Conservation (phyloP, 2,888 invertebrate species). For the Drosophila recens region DNA sequence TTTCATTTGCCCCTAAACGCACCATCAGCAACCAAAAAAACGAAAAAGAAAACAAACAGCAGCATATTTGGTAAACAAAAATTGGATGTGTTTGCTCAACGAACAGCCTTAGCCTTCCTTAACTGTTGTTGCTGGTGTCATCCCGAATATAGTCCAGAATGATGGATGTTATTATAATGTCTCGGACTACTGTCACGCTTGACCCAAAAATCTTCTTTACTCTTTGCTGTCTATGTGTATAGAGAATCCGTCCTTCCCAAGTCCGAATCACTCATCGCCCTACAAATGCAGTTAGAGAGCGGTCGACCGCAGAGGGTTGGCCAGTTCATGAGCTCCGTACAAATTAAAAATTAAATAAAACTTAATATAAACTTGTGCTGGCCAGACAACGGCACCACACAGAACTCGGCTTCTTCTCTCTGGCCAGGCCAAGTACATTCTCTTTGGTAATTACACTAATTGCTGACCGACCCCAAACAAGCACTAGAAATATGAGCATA, state of each 20-base stretch:
- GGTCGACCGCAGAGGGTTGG: conserved; percentile 24
- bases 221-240: not conserved
- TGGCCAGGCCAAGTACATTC: conserved; percentile 41
- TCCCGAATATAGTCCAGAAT: conserved; percentile 54
- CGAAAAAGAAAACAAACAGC: conserved; percentile 19
- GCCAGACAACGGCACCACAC: conserved; percentile 8
- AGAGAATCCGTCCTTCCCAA: not conserved
- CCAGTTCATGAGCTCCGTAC: conserved; percentile 60
- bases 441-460: conserved; percentile 68
- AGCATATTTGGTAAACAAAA: conserved; percentile 61
- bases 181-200: conserved; percentile 41
- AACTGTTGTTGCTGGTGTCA: conserved; percentile 47
- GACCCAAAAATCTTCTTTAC: conserved; percentile 35
- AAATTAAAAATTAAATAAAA: conserved; percentile 70
- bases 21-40: conserved; percentile 51
- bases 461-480: conserved; percentile 37
- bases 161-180: conserved; percentile 77
- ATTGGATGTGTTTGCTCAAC: conserved; percentile 64
- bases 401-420: conserved; percentile 17
- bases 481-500: conserved; percentile 30
- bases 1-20: conserved; percentile 66
- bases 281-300: conserved; percentile 17
- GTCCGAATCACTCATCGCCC: conserved; percentile 1
- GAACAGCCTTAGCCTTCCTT: conserved; percentile 50
- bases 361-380: conserved; percentile 54